These are phyloP conservation scores for Naja naja DNA, from an alignment of 2,113 vertebrate species.

Conservation along the genomic window DNA sequence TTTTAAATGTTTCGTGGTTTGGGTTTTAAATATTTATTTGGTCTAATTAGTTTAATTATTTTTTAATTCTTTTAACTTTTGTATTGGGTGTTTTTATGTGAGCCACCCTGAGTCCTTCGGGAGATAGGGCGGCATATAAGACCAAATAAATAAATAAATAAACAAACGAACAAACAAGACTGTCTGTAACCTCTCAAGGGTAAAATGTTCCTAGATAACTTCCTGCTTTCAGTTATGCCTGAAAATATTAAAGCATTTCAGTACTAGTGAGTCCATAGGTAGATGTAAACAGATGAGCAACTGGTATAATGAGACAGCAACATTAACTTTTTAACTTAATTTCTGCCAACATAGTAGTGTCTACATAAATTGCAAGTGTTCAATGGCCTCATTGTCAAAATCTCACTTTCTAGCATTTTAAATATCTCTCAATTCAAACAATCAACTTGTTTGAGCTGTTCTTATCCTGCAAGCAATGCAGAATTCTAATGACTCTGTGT, in stretches of 20 bases:
- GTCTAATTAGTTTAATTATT: no score
- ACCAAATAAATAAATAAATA: no score
- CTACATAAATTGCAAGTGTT: not conserved
- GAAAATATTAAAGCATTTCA: not conserved
- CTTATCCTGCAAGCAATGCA: not conserved
- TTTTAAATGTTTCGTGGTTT: no score
- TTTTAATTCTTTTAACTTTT: no score
- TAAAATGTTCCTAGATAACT: constrained; percentile 43
- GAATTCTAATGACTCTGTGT: not conserved
- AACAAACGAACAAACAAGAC: no score
- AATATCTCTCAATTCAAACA: not conserved
- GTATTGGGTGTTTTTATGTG: no score
- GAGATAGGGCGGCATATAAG: no score
- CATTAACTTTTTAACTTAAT: not conserved
- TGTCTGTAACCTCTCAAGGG: not conserved
- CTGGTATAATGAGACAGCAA: not conserved
- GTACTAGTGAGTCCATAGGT: not conserved
- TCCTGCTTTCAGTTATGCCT: constrained; percentile 38
- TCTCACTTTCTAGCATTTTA: not conserved
- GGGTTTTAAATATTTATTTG: no score
- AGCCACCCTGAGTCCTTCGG: no score
- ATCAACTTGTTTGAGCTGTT: not conserved
- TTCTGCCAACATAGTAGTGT: not conserved
- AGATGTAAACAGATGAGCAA: not conserved
- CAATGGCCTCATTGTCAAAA: not conserved